Percentiles rank a stretch among this genome's conserved stretches.
phyloP scores from a whole-genome alignment of 2,888 invertebrate genomes.

The Cheilosia scutellata region DNA sequence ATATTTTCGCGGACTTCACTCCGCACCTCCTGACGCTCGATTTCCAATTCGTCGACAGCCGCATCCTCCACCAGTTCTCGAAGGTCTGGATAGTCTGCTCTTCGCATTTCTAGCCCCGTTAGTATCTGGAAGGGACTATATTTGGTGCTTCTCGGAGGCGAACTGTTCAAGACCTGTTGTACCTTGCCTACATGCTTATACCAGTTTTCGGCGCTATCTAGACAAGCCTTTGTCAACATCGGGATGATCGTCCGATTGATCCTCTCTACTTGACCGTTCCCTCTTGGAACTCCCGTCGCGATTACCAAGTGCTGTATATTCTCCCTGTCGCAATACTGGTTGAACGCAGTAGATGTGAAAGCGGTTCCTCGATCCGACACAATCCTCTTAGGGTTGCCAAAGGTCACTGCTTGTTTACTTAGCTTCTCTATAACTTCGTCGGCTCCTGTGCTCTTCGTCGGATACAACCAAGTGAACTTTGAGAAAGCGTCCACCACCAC shows the following conservation, averaged over 20 bases:
- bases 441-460: too few relatives aligned
- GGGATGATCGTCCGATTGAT: not conserved
- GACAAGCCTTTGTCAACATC: not conserved
- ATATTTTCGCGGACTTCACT: constrained; percentile 9
- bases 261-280: not conserved
- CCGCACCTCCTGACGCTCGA: not conserved
- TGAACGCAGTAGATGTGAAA: constrained; percentile 80
- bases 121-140: not conserved
- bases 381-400: constrained; percentile 28
- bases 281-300: constrained; percentile 41
- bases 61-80: too few relatives aligned
- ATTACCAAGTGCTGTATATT: constrained; percentile 78
- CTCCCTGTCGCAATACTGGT: constrained; percentile 79
- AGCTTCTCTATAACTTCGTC: too few relatives aligned
- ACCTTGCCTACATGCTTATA: not conserved
- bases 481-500: too few relatives aligned
- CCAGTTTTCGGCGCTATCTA: too few relatives aligned
- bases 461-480: too few relatives aligned
- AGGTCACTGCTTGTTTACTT: too few relatives aligned
- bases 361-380: constrained; percentile 80
- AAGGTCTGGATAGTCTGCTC: too few relatives aligned
- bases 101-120: too few relatives aligned
- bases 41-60: too few relatives aligned
- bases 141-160: not conserved
- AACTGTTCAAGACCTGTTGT: not conserved